Percentiles rank a stretch among this genome's conserved stretches.
These are phyloP conservation scores for Loriculus beryllinus DNA, from an alignment of 2,797 vertebrate genomes.

Conservation along the genomic window DNA sequence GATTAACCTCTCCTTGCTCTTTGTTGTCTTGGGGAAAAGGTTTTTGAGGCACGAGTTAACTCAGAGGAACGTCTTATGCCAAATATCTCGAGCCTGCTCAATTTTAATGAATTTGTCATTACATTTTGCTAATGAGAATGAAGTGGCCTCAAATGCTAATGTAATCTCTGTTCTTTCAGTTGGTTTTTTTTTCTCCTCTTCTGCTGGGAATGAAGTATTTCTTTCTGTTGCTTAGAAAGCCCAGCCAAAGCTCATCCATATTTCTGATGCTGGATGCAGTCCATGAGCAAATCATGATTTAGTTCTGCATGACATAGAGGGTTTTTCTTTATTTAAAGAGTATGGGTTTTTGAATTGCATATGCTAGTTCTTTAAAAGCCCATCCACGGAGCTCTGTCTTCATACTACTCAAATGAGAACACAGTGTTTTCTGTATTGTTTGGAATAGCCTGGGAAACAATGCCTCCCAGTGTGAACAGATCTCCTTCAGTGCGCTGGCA, in stretches of 20 bases:
- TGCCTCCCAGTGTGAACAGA: slow-evolving; percentile 63
- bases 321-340: slow-evolving; percentile 35
- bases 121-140: neutral
- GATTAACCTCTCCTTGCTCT: neutral
- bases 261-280: slow-evolving; percentile 14
- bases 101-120: neutral
- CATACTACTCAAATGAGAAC: slow-evolving; percentile 47
- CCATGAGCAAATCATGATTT: neutral
- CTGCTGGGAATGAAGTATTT: neutral
- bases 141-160: neutral
- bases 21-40: neutral
- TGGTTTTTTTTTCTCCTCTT: neutral
- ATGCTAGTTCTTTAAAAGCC: slow-evolving; percentile 38
- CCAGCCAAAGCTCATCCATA: slow-evolving; percentile 17
- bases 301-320: neutral
- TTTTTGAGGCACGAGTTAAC: neutral
- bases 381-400: slow-evolving; percentile 46
- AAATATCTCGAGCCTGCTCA: neutral
- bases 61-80: neutral
- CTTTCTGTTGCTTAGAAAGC: slow-evolving; percentile 3
- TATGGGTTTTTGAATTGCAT: slow-evolving; percentile 16
- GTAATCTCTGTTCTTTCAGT: neutral
- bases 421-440: slow-evolving; percentile 64
- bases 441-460: slow-evolving; percentile 66
- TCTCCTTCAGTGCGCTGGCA: slow-evolving; percentile 57